Evolutionary conservation across 2,113 vertebrate genomes (phyloP), one percentile per base, ranked within the genome.

Genomic region (Nicator chloris): DNA sequence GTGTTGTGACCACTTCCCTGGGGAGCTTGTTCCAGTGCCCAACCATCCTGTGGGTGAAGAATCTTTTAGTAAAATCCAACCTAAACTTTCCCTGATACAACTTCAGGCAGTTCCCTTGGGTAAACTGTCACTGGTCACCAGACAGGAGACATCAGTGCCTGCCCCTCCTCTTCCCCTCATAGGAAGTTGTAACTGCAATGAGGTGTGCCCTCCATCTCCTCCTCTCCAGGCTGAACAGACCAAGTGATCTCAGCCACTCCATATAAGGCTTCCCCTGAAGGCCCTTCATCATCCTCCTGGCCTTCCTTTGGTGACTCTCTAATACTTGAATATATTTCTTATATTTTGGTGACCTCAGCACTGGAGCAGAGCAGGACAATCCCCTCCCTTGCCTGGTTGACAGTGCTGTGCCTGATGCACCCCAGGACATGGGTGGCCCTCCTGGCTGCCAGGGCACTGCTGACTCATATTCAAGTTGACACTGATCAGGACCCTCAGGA

Each of bases 391-490:
- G 11, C 37, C 45, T 0, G 0, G 44, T 45, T 77, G 63, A 9
- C 1, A 1, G 5, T 51, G 61, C 51, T 75, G 60, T 6, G 15
- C 31, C 31, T 66, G 61, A 66, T 76, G 16, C 14, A 3, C 28
- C 28, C 37, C 31, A 21, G 17, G 3, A 22, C 26, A 50, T 0
- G 3, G 4, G 0, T 44, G 44, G 11, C 27, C 2, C 17, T 59
- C 4, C 21, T 59, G 83, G 11, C 83, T 77, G 50, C 44, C 61
- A 44, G 37, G 44, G 11, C 37, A 37, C 53, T 59, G 37, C 37
- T 86, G 14, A 0, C 6, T 51, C 7, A 5, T 5, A 1, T 8
- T 44, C 31, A 77, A 4, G 4, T 59, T 66, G 3, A 7, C 11
- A 15, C 2, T 2, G 17, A 51, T 8, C 31, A 59, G 61, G 17